phyloP scores from a whole-genome alignment of 2,888 invertebrate species.

The Philhelius pedissequus region DNA sequence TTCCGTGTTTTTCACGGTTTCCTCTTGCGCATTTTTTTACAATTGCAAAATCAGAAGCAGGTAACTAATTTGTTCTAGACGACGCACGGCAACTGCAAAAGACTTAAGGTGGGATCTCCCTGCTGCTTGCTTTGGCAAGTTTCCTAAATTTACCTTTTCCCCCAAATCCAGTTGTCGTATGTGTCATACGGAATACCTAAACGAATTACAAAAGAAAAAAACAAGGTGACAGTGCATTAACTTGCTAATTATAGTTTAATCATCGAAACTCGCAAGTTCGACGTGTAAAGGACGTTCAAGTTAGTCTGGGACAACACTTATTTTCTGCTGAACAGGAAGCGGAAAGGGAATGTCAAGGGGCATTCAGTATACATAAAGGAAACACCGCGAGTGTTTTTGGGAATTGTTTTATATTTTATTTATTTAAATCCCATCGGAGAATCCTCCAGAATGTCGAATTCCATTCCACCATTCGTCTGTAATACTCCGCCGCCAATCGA shows the following conservation, averaged over 20 bases:
- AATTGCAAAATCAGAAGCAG: neutral
- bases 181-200: conserved; percentile 46
- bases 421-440: neutral
- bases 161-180: conserved; percentile 49
- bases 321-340: neutral
- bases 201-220: neutral
- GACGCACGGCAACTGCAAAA: neutral
- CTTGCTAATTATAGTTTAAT: conserved; percentile 62
- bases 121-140: neutral
- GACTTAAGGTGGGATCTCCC: neutral
- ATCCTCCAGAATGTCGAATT: conserved; percentile 71
- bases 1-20: conserved; percentile 37
- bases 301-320: neutral
- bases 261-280: conserved; percentile 16
- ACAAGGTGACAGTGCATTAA: conserved; percentile 63
- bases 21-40: conserved; percentile 26
- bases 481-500: conserved; percentile 82
- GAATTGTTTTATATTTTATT: conserved; percentile 5
- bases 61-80: neutral
- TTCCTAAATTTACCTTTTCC: conserved; percentile 24
- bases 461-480: conserved; percentile 81
- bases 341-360: neutral
- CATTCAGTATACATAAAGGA: conserved; percentile 2
- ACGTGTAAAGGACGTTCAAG: conserved; percentile 11
- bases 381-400: neutral